These are phyloP conservation scores for Ommatoiulus sabulosus DNA, from an alignment of 2,888 invertebrate genomes.

Conservation along the genomic window DNA sequence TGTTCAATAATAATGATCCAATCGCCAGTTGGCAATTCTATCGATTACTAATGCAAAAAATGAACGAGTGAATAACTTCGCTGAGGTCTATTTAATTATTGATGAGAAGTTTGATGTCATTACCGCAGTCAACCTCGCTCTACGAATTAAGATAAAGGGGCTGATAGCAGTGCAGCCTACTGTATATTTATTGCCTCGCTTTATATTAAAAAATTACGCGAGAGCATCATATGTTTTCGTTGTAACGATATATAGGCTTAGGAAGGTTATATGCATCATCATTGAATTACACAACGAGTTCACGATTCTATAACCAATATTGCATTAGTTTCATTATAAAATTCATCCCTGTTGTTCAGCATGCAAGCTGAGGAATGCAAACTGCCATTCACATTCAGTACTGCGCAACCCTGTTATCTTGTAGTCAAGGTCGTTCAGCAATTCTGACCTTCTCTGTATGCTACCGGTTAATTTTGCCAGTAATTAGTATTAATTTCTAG, in stretches of 20 bases:
- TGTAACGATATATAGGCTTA: background rate
- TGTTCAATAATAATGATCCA: slow-evolving; percentile 16
- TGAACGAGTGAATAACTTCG: slow-evolving; percentile 41
- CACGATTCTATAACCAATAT: background rate
- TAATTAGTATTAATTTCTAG: background rate
- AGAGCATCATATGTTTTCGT: background rate
- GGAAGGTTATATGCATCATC: background rate
- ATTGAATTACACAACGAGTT: background rate
- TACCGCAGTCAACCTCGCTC: background rate
- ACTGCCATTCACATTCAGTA: background rate
- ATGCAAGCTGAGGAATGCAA: background rate
- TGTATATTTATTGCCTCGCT: background rate
- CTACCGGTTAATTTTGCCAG: background rate
- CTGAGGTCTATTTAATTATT: slow-evolving; percentile 32
- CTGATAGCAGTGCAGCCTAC: background rate
- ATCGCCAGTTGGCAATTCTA: slow-evolving; percentile 39
- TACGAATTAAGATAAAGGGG: background rate
- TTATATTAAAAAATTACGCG: too few species aligned
- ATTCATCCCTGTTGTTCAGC: background rate
- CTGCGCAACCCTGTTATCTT: slow-evolving; percentile 25
- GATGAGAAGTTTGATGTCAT: background rate
- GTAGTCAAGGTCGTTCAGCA: background rate
- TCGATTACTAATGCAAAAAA: slow-evolving; percentile 39
- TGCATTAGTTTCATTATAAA: background rate
- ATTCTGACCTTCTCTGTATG: slow-evolving; percentile 12